Conservation (phyloP, 2,888 invertebrate genomes). For the Endomychus coccineus region DNA sequence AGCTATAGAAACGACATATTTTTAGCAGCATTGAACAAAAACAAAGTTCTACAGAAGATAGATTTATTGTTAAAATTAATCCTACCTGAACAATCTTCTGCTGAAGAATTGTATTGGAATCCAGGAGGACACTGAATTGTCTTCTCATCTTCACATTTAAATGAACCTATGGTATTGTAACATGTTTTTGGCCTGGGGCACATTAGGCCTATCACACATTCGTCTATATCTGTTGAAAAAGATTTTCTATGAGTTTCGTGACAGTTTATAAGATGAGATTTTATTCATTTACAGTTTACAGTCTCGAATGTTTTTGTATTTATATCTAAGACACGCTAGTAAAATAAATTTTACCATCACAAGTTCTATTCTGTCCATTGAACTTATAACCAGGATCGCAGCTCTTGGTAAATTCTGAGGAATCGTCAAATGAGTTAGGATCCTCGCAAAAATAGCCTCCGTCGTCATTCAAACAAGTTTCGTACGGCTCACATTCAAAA, state of each 20-base stretch:
- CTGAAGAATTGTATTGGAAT: slow-evolving; percentile 37
- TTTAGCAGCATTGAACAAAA: background rate
- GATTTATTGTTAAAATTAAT: too few relatives aligned
- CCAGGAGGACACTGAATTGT: slow-evolving; percentile 38
- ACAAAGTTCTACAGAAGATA: background rate
- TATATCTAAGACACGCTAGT: too few relatives aligned
- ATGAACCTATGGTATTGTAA: slow-evolving; percentile 41
- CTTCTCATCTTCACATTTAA: slow-evolving; percentile 34
- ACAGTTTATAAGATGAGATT: background rate
- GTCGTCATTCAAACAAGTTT: slow-evolving; percentile 49
- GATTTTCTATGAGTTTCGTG: background rate
- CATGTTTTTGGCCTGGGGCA: slow-evolving; percentile 37
- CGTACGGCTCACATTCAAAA: slow-evolving; percentile 45
- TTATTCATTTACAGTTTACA: too few relatives aligned
- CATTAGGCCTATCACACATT: slow-evolving; percentile 37
- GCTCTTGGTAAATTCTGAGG: slow-evolving; percentile 29
- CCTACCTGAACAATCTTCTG: slow-evolving; percentile 36
- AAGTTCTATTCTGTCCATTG: slow-evolving; percentile 49
- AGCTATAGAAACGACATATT: background rate
- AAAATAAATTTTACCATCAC: slow-evolving; percentile 40
- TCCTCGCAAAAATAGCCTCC: slow-evolving; percentile 50
- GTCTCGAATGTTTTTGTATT: too few relatives aligned
- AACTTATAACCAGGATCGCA: slow-evolving; percentile 54
- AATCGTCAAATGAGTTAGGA: slow-evolving; percentile 30
- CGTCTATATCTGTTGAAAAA: slow-evolving; percentile 36